Conservation (phyloP, 1,140 invertebrate species). For the Eubasilissa regina region DNA sequence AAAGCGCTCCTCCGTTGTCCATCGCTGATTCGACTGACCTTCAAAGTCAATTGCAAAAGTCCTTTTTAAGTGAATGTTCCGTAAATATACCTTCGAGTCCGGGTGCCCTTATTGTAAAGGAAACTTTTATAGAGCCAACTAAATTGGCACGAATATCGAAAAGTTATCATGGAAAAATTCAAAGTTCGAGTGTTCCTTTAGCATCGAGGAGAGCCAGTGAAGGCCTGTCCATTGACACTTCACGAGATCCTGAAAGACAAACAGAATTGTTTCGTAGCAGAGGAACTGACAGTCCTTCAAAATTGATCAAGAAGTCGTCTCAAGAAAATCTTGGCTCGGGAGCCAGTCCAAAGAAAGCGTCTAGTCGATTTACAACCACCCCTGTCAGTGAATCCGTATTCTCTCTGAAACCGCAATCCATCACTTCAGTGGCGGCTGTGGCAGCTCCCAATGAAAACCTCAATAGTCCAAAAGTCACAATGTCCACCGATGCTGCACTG, state of each 20-base stretch:
- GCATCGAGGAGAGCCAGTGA: constrained; percentile 64
- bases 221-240: constrained; percentile 37
- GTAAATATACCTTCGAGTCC: not conserved
- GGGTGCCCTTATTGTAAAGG: constrained; percentile 68
- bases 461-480: constrained; percentile 37
- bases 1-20: not conserved
- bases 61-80: too few species aligned
- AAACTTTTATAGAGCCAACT: constrained; percentile 69
- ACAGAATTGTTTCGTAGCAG: not conserved
- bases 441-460: not conserved
- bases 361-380: constrained; percentile 57
- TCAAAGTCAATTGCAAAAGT: not conserved
- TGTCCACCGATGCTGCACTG: constrained; percentile 16
- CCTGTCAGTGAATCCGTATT: constrained; percentile 52
- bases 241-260: not conserved
- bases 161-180: constrained; percentile 68
- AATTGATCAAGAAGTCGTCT: constrained; percentile 9
- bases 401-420: constrained; percentile 11
- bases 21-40: not conserved
- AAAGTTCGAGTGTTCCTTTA: constrained; percentile 44
- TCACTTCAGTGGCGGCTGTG: not conserved
- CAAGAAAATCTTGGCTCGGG: constrained; percentile 3
- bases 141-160: constrained; percentile 67
- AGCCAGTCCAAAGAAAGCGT: constrained; percentile 40
- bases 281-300: constrained; percentile 13